Evolutionary conservation across 2,888 invertebrate species (phyloP).

Genomic region (Drosophila demipolita): DNA sequence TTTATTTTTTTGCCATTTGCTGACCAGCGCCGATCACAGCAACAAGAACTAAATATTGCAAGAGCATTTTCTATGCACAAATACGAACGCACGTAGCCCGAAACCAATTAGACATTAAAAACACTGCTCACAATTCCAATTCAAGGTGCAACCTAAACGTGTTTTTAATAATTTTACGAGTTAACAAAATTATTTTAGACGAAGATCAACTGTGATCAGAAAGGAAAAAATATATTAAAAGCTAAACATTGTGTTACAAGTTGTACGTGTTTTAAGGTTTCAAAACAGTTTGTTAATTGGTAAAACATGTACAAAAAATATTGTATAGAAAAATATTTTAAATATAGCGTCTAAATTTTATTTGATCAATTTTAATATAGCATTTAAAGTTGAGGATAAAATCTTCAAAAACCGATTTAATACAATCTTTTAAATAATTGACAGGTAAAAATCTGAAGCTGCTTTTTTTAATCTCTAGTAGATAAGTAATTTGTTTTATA

Average conservation of each 20-base stretch:
- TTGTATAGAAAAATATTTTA: not conserved
- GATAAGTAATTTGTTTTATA: not conserved
- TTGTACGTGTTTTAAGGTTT: too few relatives aligned
- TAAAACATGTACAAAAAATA: not conserved
- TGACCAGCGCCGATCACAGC: constrained; percentile 80
- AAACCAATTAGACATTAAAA: constrained; percentile 37
- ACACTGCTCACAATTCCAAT: constrained; percentile 41
- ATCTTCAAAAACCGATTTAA: not conserved
- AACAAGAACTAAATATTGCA: constrained; percentile 60
- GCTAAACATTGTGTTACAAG: not conserved
- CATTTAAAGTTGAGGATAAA: not conserved
- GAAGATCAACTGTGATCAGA: constrained; percentile 4
- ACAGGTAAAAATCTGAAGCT: not conserved
- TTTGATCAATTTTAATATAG: not conserved
- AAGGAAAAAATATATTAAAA: not conserved
- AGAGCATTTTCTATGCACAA: constrained; percentile 26
- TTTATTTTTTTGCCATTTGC: constrained; percentile 79
- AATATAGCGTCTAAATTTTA: not conserved
- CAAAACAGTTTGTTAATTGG: not conserved
- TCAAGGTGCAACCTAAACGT: constrained; percentile 40
- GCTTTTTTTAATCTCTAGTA: not conserved
- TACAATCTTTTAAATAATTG: not conserved
- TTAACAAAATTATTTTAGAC: not conserved
- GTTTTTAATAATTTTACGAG: constrained; percentile 18
- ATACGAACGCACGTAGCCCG: constrained; percentile 29